These are phyloP conservation scores for Ophion slaviceki DNA, from an alignment of 2,888 invertebrate genomes.

Conservation along the genomic window DNA sequence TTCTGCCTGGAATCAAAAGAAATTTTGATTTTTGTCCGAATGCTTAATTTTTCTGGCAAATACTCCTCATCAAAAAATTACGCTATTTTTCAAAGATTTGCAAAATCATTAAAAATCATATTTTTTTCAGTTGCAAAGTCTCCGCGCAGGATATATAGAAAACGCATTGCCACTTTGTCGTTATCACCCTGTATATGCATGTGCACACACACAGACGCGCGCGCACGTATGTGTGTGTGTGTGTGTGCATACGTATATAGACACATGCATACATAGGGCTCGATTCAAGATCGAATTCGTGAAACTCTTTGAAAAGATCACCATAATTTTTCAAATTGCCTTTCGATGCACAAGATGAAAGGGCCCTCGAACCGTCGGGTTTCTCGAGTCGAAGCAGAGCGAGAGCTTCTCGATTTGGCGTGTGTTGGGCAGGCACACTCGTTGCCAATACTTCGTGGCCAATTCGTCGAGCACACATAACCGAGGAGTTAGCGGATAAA, in stretches of 20 bases:
- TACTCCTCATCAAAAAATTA: too few species aligned
- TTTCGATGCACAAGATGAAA: slow-evolving; percentile 83
- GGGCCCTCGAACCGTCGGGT: slow-evolving; percentile 65
- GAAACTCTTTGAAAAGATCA: slow-evolving; percentile 76
- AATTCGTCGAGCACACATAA: slow-evolving; percentile 37
- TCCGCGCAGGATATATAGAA: too few species aligned
- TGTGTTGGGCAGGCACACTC: slow-evolving; percentile 32
- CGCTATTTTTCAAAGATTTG: too few species aligned
- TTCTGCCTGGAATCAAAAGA: too few species aligned
- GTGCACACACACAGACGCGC: neutral
- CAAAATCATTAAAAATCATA: too few species aligned
- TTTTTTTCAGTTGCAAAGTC: too few species aligned
- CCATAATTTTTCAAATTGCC: slow-evolving; percentile 82
- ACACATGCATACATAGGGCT: slow-evolving; percentile 1
- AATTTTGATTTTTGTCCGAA: too few species aligned
- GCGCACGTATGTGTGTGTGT: neutral
- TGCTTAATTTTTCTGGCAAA: too few species aligned
- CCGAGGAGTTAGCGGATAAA: slow-evolving; percentile 26
- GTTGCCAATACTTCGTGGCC: slow-evolving; percentile 61
- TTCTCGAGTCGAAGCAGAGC: slow-evolving; percentile 10
- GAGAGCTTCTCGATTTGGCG: slow-evolving; percentile 61
- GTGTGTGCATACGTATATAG: neutral
- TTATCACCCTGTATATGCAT: neutral
- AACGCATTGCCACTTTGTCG: too few species aligned
- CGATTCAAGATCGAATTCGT: slow-evolving; percentile 64